Conservation (phyloP, 2,113 vertebrate species). For the Nothoprocta pentlandii region DNA sequence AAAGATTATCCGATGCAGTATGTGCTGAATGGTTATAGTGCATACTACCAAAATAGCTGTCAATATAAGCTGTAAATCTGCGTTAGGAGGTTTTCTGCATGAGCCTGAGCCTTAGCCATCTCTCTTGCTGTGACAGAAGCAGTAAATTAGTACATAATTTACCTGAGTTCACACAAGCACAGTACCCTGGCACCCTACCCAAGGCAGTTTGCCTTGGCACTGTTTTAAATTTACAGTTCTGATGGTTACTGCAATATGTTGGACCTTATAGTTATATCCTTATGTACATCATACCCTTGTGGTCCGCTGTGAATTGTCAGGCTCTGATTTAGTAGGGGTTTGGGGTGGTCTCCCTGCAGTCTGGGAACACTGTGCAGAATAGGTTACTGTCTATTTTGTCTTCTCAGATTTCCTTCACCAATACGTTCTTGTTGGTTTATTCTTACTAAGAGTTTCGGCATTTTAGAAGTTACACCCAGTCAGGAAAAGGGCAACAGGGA, state of each 20-base stretch:
- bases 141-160: neutral
- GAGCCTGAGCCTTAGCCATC: neutral
- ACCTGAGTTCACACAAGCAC: neutral
- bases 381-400: neutral
- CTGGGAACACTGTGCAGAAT: neutral
- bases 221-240: neutral
- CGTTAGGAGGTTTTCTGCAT: neutral
- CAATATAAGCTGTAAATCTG: neutral
- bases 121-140: neutral
- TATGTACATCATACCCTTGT: neutral
- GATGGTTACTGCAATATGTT: fast-evolving
- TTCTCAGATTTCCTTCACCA: neutral
- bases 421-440: neutral
- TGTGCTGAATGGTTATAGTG: neutral
- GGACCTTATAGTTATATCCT: neutral
- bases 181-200: neutral
- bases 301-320: neutral
- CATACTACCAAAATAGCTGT: neutral
- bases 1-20: neutral
- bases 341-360: neutral
- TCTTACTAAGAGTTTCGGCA: neutral
- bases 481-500: neutral
- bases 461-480: neutral
- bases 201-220: neutral
- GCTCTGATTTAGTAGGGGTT: neutral